Conservation (phyloP, 2,113 vertebrate species). For the Polyodon spathula region DNA sequence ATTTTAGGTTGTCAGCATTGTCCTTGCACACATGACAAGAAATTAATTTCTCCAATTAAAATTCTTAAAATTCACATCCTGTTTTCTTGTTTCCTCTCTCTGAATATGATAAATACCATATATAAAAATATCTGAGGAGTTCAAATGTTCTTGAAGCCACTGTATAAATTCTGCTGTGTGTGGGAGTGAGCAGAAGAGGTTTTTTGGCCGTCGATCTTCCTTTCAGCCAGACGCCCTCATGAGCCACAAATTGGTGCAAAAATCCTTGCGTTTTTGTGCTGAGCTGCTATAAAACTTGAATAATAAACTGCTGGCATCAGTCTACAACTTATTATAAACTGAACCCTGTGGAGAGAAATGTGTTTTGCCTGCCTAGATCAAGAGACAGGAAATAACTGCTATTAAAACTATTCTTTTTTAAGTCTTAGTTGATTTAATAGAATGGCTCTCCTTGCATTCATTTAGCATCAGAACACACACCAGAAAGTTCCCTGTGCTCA, state of each 20-base stretch:
- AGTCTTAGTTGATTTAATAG: conserved; percentile 43
- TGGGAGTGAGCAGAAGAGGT: conserved; percentile 21
- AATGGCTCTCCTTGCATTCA: conserved; percentile 39
- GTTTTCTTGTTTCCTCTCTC: conserved; percentile 48
- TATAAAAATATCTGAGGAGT: conserved; percentile 18
- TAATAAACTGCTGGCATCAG: conserved; percentile 55
- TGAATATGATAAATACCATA: conserved; percentile 31
- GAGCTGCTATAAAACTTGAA: conserved; percentile 33
- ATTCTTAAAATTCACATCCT: conserved; percentile 45
- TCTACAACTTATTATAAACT: conserved; percentile 41
- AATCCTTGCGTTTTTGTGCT: conserved; percentile 14
- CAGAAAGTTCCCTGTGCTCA: conserved; percentile 13
- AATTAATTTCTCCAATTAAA: conserved; percentile 36
- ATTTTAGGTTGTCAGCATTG: conserved; percentile 35
- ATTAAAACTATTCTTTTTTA: conserved; percentile 30
- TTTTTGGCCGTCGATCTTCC: conserved; percentile 9
- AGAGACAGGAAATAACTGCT: conserved; percentile 57
- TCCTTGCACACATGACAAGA: conserved; percentile 40
- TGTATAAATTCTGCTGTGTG: conserved; percentile 18
- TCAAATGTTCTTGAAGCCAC: conserved; percentile 20
- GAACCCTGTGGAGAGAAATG: conserved; percentile 42
- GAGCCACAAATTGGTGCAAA: conserved; percentile 15
- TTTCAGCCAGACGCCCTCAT: conserved; percentile 19
- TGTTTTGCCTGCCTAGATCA: conserved; percentile 45
- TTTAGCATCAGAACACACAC: conserved; percentile 24